Evolutionary conservation across 2,113 vertebrate species (phyloP), one percentile per base, ranked within the genome.

Genomic region (Zosterops pallidus): DNA sequence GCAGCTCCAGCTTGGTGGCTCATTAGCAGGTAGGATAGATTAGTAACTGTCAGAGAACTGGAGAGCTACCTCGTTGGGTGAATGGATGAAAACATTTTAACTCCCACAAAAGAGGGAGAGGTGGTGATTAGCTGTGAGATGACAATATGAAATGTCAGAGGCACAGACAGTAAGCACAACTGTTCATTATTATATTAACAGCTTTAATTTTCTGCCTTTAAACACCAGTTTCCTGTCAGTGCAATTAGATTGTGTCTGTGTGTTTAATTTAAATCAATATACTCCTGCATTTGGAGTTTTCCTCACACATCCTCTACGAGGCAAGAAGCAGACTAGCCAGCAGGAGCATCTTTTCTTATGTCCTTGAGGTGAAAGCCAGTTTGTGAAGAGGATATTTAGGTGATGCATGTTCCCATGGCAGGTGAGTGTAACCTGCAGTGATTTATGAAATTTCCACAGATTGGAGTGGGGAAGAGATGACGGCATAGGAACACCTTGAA

Each of bases 121-220:
- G 82, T 44, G 18, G 90, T 81, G 92, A 97, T 97, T 97, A 97
- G 94, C 93, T 92, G 53, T 89, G 92, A 80, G 86, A 96, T 94
- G 89, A 96, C 96, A 97, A 97, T 96, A 96, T 77, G 91, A 95
- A 94, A 96, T 96, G 94, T 97, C 95, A 97, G 91, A 87, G 60
- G 85, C 89, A 86, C 91, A 96, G 97, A 95, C 93, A 97, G 95
- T 94, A 94, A 97, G 95, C 92, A 96, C 91, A 96, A 97, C 95
- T 96, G 92, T 94, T 97, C 97, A 96, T 97, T 97, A 96, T 94
- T 95, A 87, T 89, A 96, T 97, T 97, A 97, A 96, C 95, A 96
- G 83, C 94, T 92, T 95, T 96, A 97, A 96, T 97, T 97, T 97
- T 97, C 96, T 96, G 91, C 92, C 80, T 96, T 97, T 96, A 97